Evolutionary conservation across 1,140 invertebrate species (phyloP), one percentile per base, ranked within the genome.

Genomic region (Drosophila asahinai): DNA sequence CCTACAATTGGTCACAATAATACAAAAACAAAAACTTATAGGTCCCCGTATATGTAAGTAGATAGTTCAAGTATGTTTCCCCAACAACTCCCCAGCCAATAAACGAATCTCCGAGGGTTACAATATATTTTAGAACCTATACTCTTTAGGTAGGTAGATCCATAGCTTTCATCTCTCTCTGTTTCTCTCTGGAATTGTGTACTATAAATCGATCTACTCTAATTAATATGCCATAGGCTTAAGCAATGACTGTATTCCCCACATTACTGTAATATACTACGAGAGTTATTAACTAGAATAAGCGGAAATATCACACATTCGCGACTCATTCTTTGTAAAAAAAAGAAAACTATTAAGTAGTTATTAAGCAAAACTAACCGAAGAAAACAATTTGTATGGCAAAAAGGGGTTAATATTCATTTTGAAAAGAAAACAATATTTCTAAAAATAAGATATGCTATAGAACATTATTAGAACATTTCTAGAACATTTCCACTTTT

Each of bases 291-390:
- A 71, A 36, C 38, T 72, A 57, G 52, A 60, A 33, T 84, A 86
- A 84, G 80, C 60, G n/a, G 59, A 72, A 73, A 51, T 33, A 60
- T 72, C 70, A 72, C 19, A 45, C 65, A 81, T 67, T 77, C 19
- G 7, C 60, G 9, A 45, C 33, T 77, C 80, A 81, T 81, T 77
- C 51, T 65, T 65, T 82, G 74, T 83, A 83, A 71, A 74, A 57
- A 57, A 61, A 61, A 40, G 48, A 8, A 30, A 49, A 60, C 17
- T 54, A 40, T 40, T 49, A 77, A 77, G 64, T 77, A 77, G 45
- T 19, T 43, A 9, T 66, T 77, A 77, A 77, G 75, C 49, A 57
- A 72, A 57, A 61, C 45, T 63, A 58, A 76, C 57, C 52, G 17
- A 60, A n/a, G 64, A 30, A 40, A 27, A 38, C 30, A n/a, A 65